phyloP scores from a whole-genome alignment of 2,797 vertebrate genomes.

The Lindbergichthys nudifrons region DNA sequence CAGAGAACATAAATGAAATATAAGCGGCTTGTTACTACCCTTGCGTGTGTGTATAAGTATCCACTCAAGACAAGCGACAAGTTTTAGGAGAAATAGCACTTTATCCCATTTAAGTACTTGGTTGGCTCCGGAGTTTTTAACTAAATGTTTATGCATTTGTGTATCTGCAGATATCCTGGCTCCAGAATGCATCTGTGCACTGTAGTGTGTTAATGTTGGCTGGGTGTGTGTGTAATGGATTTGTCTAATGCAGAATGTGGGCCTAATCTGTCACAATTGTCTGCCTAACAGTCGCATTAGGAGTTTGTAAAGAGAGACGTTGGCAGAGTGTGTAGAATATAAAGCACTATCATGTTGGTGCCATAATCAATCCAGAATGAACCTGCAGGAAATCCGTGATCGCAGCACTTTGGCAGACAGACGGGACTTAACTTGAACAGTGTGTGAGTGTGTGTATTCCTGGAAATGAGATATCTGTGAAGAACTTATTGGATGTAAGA shows the following conservation, averaged over 20 bases:
- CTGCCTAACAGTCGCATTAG: constrained; percentile 35
- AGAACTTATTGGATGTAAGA: constrained; percentile 54
- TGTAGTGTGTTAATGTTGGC: constrained; percentile 25
- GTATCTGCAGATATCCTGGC: constrained; percentile 11
- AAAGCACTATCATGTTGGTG: constrained; percentile 33
- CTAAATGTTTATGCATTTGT: constrained; percentile 23
- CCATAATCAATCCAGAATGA: constrained; percentile 34
- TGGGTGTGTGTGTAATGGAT: constrained; percentile 62
- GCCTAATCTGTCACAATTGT: constrained; percentile 47
- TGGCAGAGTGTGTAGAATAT: constrained; percentile 28
- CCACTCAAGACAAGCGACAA: neutral
- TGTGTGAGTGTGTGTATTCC: constrained; percentile 39
- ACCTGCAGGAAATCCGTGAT: constrained; percentile 54
- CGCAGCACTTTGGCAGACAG: constrained; percentile 34
- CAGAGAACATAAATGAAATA: constrained; percentile 9
- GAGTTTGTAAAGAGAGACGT: constrained; percentile 39
- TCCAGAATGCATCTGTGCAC: constrained; percentile 21
- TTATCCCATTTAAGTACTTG: constrained; percentile 15
- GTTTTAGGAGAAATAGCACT: neutral
- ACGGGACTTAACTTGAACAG: constrained; percentile 49
- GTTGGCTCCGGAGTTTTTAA: constrained; percentile 12
- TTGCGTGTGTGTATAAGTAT: constrained; percentile 5
- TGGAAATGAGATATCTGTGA: constrained; percentile 51
- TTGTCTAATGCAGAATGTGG: constrained; percentile 64
- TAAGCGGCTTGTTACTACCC: neutral